Evolutionary conservation across 2,888 invertebrate species (phyloP), one percentile per base, ranked within the genome.

Genomic region (Tridacna crocea): DNA sequence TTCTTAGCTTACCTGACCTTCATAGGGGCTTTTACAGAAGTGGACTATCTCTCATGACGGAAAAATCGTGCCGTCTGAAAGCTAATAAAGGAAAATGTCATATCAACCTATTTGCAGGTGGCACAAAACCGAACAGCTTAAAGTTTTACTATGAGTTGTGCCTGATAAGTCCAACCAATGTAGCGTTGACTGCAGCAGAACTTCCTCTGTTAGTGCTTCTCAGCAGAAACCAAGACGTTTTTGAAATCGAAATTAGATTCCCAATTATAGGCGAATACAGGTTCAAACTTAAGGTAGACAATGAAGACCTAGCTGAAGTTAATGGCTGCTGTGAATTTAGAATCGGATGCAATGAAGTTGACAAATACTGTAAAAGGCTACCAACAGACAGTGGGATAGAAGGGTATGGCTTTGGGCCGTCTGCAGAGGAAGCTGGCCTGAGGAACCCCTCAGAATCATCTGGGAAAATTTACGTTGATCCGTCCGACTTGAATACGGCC

Each of bases 171-270:
- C 48, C 70, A 27, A 47, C 66, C n/a, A 66, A 47, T 24, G 15
- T 12, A 15, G 8, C 3, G 3, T 36, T 79, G n/a, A 63, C 60
- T 58, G 55, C 60, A 17, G 61, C 61, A 0, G 72, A 79, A 22
- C 61, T 75, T 46, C 74, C 70, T 19, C 48, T 60, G 63, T 22
- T 79, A 13, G 79, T 79, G 17, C 70, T 79, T n/a, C 22, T 36
- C 13, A 55, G 51, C 11, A 27, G 68, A 51, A 79, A 79, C 17
- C 27, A 61, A 2, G 74, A 75, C 17, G 27, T n/a, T 48, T 75
- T 75, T 22, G 61, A 70, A 65, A 75, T 79, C 61, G 79, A 79
- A 48, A 60, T 79, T 36, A 60, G 75, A n/a, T 68, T 79, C 27
- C 79, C 79, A 11, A 68, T 63, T 13, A 61, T 65, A 15, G 79